Evolutionary conservation across 2,113 vertebrate genomes (phyloP), one percentile per base, ranked within the genome.

Genomic region (Rhipidura dahli): DNA sequence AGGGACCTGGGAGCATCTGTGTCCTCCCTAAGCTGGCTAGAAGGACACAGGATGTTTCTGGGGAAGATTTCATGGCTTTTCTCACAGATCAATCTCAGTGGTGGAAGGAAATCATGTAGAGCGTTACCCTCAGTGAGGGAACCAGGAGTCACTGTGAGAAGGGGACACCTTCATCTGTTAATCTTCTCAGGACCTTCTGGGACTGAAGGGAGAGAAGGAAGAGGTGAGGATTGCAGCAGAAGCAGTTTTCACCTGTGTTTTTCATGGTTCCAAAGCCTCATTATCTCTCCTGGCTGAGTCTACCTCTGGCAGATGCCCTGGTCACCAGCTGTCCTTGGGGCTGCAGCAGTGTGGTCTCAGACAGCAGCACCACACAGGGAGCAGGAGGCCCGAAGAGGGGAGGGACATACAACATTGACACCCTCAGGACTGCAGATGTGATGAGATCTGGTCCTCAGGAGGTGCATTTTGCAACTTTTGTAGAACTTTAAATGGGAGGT

Each of bases 261-360:
- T 72, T 73, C 42, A 9, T 1, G 1, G 49, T 72, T 30, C 16
- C 59, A 61, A 61, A 44, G 24, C 7, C 24, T 51, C 2, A 0
- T 65, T 54, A 7, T 65, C 59, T 77, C n/a, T 83, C 31, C 49
- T 49, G 27, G 24, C 45, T 60, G 30, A 22, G 57, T 54, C 59
- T 73, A 54, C 35, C 65, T 15, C 6, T 35, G 70, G 27, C 33
- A 87, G 49, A 27, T 69, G 30, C 16, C 24, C 11, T 33, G 44
- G 26, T 7, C 49, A 47, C 15, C 39, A 11, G 2, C 14, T 79
- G 37, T 68, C 39, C 42, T 50, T 35, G 42, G 8, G 63, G 42
- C 45, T 77, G 45, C 47, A 89, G 37, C 45, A 70, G 44, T 0
- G 0, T 1, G 2, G 39, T 61, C 76, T 80, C 31, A 37, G 44